Conservation (phyloP, 2,797 vertebrate species). For the Microctenopoma stevenorrisi region DNA sequence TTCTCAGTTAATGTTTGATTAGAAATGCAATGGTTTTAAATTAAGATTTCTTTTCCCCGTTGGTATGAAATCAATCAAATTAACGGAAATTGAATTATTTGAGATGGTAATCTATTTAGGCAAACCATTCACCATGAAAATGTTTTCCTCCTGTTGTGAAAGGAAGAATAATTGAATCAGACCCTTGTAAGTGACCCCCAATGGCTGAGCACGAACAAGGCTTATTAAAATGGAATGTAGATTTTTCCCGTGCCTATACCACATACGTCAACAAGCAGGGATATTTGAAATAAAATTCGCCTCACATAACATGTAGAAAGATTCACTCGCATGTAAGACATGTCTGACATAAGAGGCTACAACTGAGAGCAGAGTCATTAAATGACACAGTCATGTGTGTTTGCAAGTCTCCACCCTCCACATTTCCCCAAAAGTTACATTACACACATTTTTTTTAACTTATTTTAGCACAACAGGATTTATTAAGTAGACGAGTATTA, state of each 20-base stretch:
- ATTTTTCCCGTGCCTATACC: constrained; percentile 46
- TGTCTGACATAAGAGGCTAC: constrained; percentile 6
- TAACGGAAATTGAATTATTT: constrained; percentile 82
- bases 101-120: constrained; percentile 81
- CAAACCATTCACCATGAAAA: constrained; percentile 80
- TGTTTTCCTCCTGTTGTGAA: constrained; percentile 79
- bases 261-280: constrained; percentile 34
- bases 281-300: constrained; percentile 36
- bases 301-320: constrained; percentile 12
- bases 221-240: constrained; percentile 63
- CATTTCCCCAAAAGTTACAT: constrained; percentile 13
- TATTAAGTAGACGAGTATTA: constrained; percentile 34
- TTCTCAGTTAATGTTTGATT: constrained; percentile 79
- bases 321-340: constrained; percentile 5
- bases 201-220: constrained; percentile 63
- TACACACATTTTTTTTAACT: constrained; percentile 3
- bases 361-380: constrained; percentile 2
- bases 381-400: neutral
- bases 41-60: constrained; percentile 73
- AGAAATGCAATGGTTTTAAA: constrained; percentile 81
- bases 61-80: constrained; percentile 82
- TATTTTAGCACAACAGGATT: constrained; percentile 54
- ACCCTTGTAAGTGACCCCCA: constrained; percentile 75
- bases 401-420: neutral
- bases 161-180: constrained; percentile 80